phyloP scores from a whole-genome alignment of 2,797 vertebrate genomes.

The Hozukius guyotensis region DNA sequence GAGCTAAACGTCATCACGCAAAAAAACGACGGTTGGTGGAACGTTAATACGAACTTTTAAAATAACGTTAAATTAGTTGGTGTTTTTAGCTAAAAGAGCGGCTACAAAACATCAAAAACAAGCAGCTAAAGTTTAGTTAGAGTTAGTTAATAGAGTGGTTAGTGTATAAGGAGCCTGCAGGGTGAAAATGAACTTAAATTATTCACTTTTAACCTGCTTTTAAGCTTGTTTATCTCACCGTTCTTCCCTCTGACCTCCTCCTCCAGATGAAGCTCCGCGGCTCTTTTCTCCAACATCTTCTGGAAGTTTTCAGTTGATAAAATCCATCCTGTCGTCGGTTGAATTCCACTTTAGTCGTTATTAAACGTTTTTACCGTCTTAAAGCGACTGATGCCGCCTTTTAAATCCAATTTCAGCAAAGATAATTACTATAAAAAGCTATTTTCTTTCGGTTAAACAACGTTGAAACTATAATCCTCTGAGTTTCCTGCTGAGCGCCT shows the following conservation, averaged over 20 bases:
- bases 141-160: background rate
- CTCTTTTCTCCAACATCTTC: conserved; percentile 50
- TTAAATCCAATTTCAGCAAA: no score
- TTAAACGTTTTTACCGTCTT: background rate
- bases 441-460: background rate
- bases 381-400: background rate
- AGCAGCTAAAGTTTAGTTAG: background rate
- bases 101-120: background rate
- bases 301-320: background rate
- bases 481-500: no score
- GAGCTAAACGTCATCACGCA: background rate
- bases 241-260: conserved; percentile 53
- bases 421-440: background rate
- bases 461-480: no score
- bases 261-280: conserved; percentile 52
- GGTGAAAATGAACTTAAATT: background rate
- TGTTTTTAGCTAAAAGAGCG: background rate
- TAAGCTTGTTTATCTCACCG: conserved; percentile 46
- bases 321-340: conserved; percentile 9
- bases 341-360: background rate
- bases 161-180: background rate
- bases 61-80: background rate
- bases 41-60: background rate
- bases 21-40: background rate
- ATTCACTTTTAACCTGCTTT: background rate